Conservation (phyloP, 2,113 vertebrate species). For the Neopipo cinnamomea region DNA sequence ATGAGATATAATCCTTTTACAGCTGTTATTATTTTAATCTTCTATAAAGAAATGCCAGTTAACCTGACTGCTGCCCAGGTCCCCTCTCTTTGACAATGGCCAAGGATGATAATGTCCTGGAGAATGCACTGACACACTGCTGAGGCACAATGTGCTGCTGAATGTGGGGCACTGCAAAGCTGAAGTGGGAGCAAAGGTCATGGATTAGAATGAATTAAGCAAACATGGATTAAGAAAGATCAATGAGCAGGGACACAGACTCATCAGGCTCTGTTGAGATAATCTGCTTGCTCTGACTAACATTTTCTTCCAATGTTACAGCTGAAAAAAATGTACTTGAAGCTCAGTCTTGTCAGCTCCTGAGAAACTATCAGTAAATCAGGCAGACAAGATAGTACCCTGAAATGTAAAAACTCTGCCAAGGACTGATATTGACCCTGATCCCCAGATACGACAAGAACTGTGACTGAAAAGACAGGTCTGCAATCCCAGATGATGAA, state of each 20-base stretch:
- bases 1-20: background rate
- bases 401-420: conserved; percentile 7
- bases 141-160: background rate
- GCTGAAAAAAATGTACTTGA: conserved; percentile 46
- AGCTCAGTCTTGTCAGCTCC: background rate
- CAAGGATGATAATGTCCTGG: background rate
- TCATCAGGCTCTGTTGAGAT: conserved; percentile 57
- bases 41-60: background rate
- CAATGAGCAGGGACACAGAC: conserved; percentile 49
- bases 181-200: conserved; percentile 41
- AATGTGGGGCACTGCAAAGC: conserved; percentile 44
- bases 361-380: conserved; percentile 44
- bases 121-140: background rate
- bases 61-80: background rate
- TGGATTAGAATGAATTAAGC: conserved; percentile 66
- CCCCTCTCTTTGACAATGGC: background rate
- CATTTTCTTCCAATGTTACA: conserved; percentile 3
- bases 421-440: background rate
- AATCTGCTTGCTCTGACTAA: conserved; percentile 39
- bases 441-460: conserved; percentile 5
- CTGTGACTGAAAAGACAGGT: background rate
- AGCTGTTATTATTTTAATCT: background rate
- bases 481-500: conserved; percentile 26
- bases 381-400: background rate
- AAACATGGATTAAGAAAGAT: conserved; percentile 64